phyloP scores from a whole-genome alignment of 2,113 vertebrate genomes.

The Tor tambroides region DNA sequence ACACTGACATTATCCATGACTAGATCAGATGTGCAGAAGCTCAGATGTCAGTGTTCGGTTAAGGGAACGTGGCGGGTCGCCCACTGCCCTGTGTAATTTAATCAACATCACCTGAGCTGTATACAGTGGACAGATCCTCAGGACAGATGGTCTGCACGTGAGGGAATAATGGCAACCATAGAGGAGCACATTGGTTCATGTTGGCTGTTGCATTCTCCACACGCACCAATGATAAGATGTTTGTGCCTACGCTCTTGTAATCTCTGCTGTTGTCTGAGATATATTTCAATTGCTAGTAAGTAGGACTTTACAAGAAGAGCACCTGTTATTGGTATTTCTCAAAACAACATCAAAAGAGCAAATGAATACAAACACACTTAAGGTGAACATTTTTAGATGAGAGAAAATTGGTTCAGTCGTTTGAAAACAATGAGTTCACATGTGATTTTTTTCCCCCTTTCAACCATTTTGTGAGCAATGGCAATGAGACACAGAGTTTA shows the following conservation, averaged over 20 bases:
- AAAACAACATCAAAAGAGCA: background rate
- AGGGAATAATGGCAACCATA: background rate
- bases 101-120: slow-evolving; percentile 38
- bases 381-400: background rate
- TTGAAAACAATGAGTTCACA: background rate
- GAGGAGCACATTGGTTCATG: background rate
- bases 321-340: slow-evolving; percentile 5
- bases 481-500: background rate
- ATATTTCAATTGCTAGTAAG: background rate
- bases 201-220: background rate
- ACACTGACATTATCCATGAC: slow-evolving; percentile 47
- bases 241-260: background rate
- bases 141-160: background rate
- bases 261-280: background rate
- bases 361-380: background rate
- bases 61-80: slow-evolving; percentile 12
- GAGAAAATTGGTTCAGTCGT: background rate
- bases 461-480: background rate
- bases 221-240: slow-evolving; percentile 5
- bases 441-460: background rate
- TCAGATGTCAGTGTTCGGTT: slow-evolving; percentile 48
- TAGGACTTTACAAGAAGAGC: background rate
- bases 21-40: slow-evolving; percentile 38
- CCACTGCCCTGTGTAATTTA: slow-evolving; percentile 44
- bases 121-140: background rate